Conservation (phyloP, 2,113 vertebrate genomes). For the Neolamprologus kungweensis region DNA sequence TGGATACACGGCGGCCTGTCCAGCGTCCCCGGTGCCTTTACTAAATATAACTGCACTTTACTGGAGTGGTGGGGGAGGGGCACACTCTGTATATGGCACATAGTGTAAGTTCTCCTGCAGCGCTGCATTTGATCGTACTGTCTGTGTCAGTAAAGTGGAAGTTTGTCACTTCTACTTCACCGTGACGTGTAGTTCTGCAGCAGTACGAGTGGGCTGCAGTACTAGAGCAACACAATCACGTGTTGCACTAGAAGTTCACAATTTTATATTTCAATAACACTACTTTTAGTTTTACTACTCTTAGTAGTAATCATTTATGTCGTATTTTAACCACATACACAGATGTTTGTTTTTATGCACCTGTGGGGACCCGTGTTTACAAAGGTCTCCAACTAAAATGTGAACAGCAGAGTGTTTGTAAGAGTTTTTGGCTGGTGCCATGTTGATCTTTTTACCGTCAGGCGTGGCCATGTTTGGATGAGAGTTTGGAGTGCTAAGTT, state of each 20-base stretch:
- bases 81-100: neutral
- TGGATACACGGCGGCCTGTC: neutral
- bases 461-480: neutral
- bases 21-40: neutral
- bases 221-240: accelerated
- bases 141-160: neutral
- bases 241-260: neutral
- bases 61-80: neutral
- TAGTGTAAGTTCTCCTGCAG: neutral
- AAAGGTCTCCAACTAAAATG: neutral
- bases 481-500: neutral
- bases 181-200: accelerated
- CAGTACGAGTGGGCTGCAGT: neutral
- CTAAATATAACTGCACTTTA: constrained; percentile 37
- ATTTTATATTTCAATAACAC: neutral
- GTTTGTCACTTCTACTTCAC: neutral
- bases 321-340: neutral
- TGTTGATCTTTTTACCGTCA: neutral
- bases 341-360: neutral
- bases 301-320: neutral
- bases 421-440: neutral
- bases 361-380: neutral
- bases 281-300: neutral
- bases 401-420: neutral
- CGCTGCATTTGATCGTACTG: neutral